Base-by-base conservation (phyloP, 2,888 invertebrate genomes). In the Herminia tarsipennalis region DNA sequence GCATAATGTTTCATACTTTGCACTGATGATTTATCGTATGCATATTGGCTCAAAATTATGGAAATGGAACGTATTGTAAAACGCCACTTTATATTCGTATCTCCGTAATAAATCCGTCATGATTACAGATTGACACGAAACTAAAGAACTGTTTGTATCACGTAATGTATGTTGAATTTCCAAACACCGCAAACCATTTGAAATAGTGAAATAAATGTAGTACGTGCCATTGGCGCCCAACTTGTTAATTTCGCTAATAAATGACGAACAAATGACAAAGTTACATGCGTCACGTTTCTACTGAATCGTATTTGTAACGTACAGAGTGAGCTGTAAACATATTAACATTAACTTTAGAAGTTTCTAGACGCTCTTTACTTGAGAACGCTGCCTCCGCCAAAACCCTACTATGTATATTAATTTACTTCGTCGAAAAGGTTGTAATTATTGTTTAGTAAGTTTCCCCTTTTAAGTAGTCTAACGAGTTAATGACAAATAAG, bases 71-170 rank as follows among this genome's bases (percentile, higher is more conserved):
- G n/a, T n/a, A n/a, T 42, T 40, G 45, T 48, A 40, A 35, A 42
- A 35, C 28, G 32, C 39, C 9, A 44, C 43, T 62, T 29, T 32
- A 38, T 57, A 66, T 61, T 56, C 46, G 48, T 66, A 44, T 39
- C 42, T 48, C 10, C 25, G 44, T 29, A 40, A 51, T 56, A 51
- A 48, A 48, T 35, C 43, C 41, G 34, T 52, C 41, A 44, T 57
- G 43, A 61, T 66, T 52, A 35, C 45, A 41, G 33, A 38, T 41
- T 43, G 63, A 53, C 61, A 66, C 46, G 63, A 39, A 41, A 56
- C 14, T 14, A 14, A n/a, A 4, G n/a, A 33, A 35, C 17, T 6
- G 35, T 35, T 35, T 10, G 25, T 10, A 13, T 62, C 52, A 41
- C 56, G 44, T 56, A 49, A 56, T 33, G 35, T 29, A 22, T 41